These are phyloP conservation scores for Stegana nigrithorax DNA, from an alignment of 2,888 invertebrate genomes.

Conservation along the genomic window DNA sequence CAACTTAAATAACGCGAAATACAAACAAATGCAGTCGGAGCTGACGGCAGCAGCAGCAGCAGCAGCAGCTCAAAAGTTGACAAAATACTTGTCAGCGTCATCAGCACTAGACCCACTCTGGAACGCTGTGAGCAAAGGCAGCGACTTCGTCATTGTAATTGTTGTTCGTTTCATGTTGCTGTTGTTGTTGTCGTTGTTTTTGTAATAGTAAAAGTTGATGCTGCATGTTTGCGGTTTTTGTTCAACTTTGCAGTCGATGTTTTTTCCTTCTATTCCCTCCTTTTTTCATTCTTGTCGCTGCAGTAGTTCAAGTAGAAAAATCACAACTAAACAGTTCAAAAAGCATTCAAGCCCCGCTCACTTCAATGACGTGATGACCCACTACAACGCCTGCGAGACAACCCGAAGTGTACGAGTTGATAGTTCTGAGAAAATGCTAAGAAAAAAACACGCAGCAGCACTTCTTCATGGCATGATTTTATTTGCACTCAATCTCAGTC, in stretches of 20 bases:
- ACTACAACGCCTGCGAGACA: conserved; percentile 40
- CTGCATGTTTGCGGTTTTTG: conserved; percentile 37
- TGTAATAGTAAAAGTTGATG: conserved; percentile 30
- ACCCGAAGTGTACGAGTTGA: conserved; percentile 57
- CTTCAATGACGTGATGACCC: neutral
- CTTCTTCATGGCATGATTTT: conserved; percentile 56
- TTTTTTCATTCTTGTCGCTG: conserved; percentile 3
- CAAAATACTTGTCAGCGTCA: conserved; percentile 51
- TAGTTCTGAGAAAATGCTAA: conserved; percentile 56
- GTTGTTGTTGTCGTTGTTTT: conserved; percentile 31
- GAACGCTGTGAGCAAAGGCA: neutral
- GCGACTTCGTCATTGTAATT: conserved; percentile 15
- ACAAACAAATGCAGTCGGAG: conserved; percentile 41
- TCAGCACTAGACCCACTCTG: neutral
- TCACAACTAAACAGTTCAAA: conserved; percentile 28
- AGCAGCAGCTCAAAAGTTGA: conserved; percentile 51
- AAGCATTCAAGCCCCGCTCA: conserved; percentile 16
- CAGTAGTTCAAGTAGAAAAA: conserved; percentile 44
- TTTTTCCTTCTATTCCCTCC: neutral
- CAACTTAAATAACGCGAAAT: conserved; percentile 40
- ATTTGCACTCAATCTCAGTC: conserved; percentile 54
- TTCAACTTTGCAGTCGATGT: neutral
- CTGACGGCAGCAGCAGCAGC: too few species aligned
- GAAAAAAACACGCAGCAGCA: conserved; percentile 44
- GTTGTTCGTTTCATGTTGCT: too few species aligned